phyloP scores from a whole-genome alignment of 2,113 vertebrate species.

The Xyrauchen texanus region DNA sequence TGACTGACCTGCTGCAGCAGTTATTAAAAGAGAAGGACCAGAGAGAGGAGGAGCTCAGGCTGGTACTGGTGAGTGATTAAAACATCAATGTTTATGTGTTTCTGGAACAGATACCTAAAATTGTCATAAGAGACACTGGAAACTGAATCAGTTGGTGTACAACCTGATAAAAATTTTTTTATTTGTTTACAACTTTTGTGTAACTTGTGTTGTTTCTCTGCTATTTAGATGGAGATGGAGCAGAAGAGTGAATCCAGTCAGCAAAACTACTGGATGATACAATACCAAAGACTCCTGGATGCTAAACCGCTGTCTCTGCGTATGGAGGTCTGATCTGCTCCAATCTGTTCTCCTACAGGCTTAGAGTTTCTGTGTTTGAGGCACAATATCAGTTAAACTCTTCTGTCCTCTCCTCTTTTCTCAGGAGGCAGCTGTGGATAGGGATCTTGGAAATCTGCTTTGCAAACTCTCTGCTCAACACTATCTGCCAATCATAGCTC shows the following conservation, averaged over 20 bases:
- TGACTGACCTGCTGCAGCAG: slow-evolving; percentile 85
- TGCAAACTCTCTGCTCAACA: slow-evolving; percentile 84
- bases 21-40: slow-evolving; percentile 91
- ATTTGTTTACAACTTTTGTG: background rate
- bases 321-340: slow-evolving; percentile 78
- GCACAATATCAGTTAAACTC: background rate
- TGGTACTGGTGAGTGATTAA: slow-evolving; percentile 81
- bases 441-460: slow-evolving; percentile 80
- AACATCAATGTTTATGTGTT: background rate
- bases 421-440: slow-evolving; percentile 88
- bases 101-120: background rate
- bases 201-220: slow-evolving; percentile 4
- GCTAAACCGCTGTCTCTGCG: slow-evolving; percentile 88
- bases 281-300: slow-evolving; percentile 90
- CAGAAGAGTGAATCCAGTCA: slow-evolving; percentile 86
- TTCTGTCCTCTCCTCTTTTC: background rate
- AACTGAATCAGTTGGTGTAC: background rate
- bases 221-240: slow-evolving; percentile 84
- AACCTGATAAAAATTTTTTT: too few species aligned
- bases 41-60: slow-evolving; percentile 85
- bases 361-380: background rate
- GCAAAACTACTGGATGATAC: slow-evolving; percentile 99
- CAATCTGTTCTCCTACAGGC: background rate
- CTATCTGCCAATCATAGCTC: slow-evolving; percentile 89
- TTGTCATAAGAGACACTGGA: too few species aligned